These are phyloP conservation scores for Lepisosteus oculatus DNA, from an alignment of 2,113 vertebrate genomes.

Conservation along the genomic window DNA sequence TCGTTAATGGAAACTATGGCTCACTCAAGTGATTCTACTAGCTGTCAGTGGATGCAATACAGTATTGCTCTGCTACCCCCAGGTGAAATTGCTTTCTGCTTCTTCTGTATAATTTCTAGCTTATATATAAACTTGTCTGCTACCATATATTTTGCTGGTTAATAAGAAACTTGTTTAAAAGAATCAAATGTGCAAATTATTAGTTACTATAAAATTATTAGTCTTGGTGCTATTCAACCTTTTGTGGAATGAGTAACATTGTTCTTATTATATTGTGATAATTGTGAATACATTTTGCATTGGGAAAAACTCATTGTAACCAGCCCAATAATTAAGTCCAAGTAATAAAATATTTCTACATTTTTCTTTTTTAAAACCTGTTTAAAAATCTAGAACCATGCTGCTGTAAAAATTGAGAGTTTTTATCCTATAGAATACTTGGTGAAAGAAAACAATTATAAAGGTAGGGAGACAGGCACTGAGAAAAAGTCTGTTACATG, in stretches of 20 bases:
- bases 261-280: conserved; percentile 1
- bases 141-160: neutral
- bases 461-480: too few relatives aligned
- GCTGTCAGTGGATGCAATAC: too few relatives aligned
- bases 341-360: conserved; percentile 2
- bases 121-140: neutral
- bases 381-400: too few relatives aligned
- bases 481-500: too few relatives aligned
- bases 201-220: neutral
- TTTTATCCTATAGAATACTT: too few relatives aligned
- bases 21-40: too few relatives aligned
- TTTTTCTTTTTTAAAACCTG: neutral
- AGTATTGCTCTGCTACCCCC: too few relatives aligned
- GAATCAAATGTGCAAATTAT: neutral
- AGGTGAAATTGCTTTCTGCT: too few relatives aligned
- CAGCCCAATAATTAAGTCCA: conserved; percentile 1
- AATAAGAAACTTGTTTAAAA: neutral
- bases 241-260: neutral
- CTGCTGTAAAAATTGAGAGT: too few relatives aligned
- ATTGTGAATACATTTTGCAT: neutral
- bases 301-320: neutral
- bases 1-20: too few relatives aligned
- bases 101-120: too few relatives aligned
- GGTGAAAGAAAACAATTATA: too few relatives aligned
- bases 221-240: neutral